Evolutionary conservation across 2,888 invertebrate genomes (phyloP), one percentile per base, ranked within the genome.

Genomic region (Perithous albicinctus): DNA sequence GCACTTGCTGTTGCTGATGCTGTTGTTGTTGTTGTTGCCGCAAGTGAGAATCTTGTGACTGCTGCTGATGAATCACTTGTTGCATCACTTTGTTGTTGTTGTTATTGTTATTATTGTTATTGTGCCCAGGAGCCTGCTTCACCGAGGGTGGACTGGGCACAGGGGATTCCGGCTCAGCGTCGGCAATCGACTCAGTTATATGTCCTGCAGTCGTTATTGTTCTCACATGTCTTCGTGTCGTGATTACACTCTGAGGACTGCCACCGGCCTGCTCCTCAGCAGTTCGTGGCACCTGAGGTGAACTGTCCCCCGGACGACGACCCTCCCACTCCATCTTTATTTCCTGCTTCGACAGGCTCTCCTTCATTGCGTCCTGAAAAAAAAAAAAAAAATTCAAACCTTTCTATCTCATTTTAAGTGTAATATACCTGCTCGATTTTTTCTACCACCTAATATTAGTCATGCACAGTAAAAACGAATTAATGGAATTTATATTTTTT

Each of bases 121-220:
- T 80, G 63, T 75, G 79, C 20, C 23, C 78, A 41, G 46, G 35
- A 32, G 43, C n/a, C 18, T 63, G 69, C 32, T 84, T 82, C n/a
- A 77, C 29, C 18, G 75, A 46, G 43, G 85, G 38, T 69, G 86
- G 85, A 43, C 87, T 87, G 0, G 90, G 83, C 12, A 87, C 88
- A 2, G 91, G 88, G 1, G 91, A 91, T 18, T 85, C 89, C 0
- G 90, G 84, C 10, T 90, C 90, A 1, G 80, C 78, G n/a, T 92
- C 91, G 15, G 86, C 84, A 5, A 89, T 83, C 0, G 89, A 88
- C 70, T 93, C 92, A 0, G 92, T 94, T 80, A 95, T 95, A 88
- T 95, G 95, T 1, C 95, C 95, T 54, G 95, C 93, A 8, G 95
- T 93, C 23, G 95, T 95, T 87, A 95, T 95, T 35, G 95, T 95